A percentile compares a stretch with the other conserved stretches of the same genome.
These are phyloP conservation scores for Thamnophis sirtalis DNA, from an alignment of 2,113 vertebrate genomes.

Conservation along the genomic window DNA sequence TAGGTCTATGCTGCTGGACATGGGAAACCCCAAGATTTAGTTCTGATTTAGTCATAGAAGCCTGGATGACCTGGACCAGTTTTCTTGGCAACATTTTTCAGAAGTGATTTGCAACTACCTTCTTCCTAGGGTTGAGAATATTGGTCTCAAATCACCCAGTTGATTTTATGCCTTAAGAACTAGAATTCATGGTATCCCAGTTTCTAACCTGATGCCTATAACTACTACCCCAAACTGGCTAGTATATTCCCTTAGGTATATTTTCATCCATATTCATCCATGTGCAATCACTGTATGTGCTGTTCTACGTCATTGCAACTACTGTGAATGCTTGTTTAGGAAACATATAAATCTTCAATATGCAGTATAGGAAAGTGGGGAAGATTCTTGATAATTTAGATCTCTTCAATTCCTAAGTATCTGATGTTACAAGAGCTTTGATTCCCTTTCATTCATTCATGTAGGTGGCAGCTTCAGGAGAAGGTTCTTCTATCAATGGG, in stretches of 20 bases:
- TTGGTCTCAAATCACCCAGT: neutral
- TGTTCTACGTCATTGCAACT: neutral
- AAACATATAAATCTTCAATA: neutral
- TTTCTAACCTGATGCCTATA: neutral
- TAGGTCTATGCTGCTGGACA: neutral
- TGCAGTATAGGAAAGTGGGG: neutral
- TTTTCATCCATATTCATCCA: neutral
- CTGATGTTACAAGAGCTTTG: conserved; percentile 15
- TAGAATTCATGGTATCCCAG: neutral
- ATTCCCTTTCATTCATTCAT: conserved; percentile 27
- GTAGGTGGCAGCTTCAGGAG: conserved; percentile 83
- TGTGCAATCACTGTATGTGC: neutral
- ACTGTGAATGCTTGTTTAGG: neutral
- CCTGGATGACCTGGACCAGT: neutral
- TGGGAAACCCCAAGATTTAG: neutral
- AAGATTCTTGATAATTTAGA: neutral
- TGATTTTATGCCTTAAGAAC: neutral
- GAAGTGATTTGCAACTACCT: neutral
- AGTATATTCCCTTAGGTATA: neutral
- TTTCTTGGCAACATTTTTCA: neutral
- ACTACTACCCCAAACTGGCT: neutral
- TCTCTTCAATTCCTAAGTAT: neutral
- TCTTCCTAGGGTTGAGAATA: neutral
- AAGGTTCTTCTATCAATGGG: conserved; percentile 87
- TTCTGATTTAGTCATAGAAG: neutral